Evolutionary conservation across 2,113 vertebrate genomes (phyloP).

Genomic region (Nanorana parkeri): DNA sequence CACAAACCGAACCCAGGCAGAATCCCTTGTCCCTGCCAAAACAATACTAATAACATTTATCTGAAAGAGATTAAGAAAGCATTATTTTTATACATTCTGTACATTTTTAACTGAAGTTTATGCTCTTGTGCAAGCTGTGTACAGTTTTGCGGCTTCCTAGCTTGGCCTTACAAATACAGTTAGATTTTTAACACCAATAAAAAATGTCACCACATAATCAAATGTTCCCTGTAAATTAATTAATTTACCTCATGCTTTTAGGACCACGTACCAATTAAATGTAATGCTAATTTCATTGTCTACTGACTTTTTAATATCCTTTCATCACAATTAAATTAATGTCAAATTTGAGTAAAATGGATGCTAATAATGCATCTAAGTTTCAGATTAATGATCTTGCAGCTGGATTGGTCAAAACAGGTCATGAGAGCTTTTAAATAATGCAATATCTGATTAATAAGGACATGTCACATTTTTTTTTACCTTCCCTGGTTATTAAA

Average conservation of each 20-base stretch:
- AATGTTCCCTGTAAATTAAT: background rate
- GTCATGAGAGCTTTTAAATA: conserved; percentile 16
- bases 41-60: no score
- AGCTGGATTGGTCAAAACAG: conserved; percentile 19
- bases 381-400: conserved; percentile 38
- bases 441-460: conserved; percentile 17
- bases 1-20: no score
- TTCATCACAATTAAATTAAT: conserved; percentile 51
- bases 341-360: conserved; percentile 47
- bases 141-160: no score
- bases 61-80: no score
- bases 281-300: conserved; percentile 55
- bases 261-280: conserved; percentile 47
- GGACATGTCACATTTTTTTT: no score
- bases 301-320: conserved; percentile 51
- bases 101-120: no score
- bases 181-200: no score
- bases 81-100: no score
- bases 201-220: background rate
- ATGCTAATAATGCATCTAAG: conserved; percentile 38
- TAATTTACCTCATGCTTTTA: conserved; percentile 43
- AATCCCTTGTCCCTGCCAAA: no score
- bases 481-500: no score
- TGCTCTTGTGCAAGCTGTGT: no score
- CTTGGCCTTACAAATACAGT: no score